Evolutionary conservation across 2,797 vertebrate species (phyloP).

Genomic region (Meriones psammophilus): DNA sequence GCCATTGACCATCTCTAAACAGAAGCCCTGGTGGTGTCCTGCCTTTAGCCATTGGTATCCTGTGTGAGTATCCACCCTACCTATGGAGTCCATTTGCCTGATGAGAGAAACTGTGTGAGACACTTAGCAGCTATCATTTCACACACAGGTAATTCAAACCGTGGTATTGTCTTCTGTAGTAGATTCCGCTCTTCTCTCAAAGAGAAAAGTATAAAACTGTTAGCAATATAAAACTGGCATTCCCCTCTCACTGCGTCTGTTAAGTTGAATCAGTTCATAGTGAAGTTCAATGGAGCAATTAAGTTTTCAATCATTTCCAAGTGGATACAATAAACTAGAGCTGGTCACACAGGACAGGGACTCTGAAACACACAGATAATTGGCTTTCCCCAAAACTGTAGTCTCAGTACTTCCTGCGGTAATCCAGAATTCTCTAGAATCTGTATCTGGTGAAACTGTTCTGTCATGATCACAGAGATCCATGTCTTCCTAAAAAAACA

Average conservation of each 20-base stretch:
- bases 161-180: neutral
- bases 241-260: neutral
- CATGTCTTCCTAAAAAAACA: neutral
- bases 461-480: neutral
- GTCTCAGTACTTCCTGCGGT: neutral
- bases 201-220: neutral
- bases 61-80: neutral
- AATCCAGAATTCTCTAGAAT: constrained; percentile 21
- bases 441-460: neutral
- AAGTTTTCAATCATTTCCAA: neutral
- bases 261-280: neutral
- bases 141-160: neutral
- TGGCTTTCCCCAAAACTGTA: neutral
- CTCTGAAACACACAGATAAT: neutral
- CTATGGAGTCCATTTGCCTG: neutral
- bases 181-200: neutral
- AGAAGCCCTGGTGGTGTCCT: neutral
- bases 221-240: neutral
- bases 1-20: neutral
- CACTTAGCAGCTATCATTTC: neutral
- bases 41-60: neutral
- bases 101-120: neutral
- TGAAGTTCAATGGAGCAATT: neutral
- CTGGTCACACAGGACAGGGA: no score
- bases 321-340: neutral